Conservation (phyloP, 2,888 invertebrate species). For the Polia nebulosa region DNA sequence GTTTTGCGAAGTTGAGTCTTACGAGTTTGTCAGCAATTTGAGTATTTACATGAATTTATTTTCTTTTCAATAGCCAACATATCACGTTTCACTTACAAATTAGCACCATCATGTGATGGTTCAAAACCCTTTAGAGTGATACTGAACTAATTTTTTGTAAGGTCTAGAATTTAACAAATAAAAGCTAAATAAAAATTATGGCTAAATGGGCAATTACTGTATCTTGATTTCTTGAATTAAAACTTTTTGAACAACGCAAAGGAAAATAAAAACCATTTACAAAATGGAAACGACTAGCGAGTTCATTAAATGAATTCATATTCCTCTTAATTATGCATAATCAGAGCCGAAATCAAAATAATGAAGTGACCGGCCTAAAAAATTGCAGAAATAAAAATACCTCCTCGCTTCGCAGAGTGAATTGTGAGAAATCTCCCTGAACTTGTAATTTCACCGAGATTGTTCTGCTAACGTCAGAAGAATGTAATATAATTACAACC, state of each 20-base stretch:
- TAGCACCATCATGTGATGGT: not conserved
- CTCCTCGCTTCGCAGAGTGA: conserved; percentile 56
- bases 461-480: conserved; percentile 83
- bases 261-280: conserved; percentile 10
- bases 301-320: conserved; percentile 31
- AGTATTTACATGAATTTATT: conserved; percentile 12
- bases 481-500: conserved; percentile 86
- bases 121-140: not conserved
- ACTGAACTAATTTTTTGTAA: not conserved
- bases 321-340: conserved; percentile 37
- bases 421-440: conserved; percentile 75
- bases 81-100: not conserved
- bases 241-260: not conserved
- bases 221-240: conserved; percentile 8
- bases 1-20: conserved; percentile 11
- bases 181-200: no score
- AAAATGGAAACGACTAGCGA: conserved; percentile 11
- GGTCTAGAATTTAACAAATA: not conserved
- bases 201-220: not conserved
- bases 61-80: not conserved
- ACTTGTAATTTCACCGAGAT: conserved; percentile 84
- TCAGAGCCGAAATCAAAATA: conserved; percentile 41
- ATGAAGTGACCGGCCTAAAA: conserved; percentile 43
- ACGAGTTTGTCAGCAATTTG: conserved; percentile 10
- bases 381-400: conserved; percentile 56